These are phyloP conservation scores for Orthosia gracilis DNA, from an alignment of 2,888 invertebrate species.

Conservation along the genomic window DNA sequence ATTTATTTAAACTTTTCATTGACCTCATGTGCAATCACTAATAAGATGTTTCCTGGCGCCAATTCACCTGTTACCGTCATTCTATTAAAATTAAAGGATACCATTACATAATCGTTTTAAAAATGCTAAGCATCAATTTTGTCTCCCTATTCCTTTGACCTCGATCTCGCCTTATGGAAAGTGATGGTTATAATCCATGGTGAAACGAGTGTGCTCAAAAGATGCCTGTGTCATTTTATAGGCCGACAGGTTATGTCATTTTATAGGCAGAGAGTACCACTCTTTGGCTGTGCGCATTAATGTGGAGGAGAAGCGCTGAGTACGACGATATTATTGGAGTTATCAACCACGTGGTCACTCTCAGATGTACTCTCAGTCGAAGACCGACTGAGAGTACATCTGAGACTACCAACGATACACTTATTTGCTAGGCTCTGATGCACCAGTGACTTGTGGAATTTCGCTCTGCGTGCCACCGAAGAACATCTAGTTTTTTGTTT, in stretches of 20 bases:
- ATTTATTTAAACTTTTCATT: not conserved
- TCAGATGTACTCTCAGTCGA: not conserved
- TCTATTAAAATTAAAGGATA: conserved; percentile 5
- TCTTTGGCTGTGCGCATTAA: not conserved
- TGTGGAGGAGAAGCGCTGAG: not conserved
- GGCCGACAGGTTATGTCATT: too few species aligned
- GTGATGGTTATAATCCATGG: not conserved
- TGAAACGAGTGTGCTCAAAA: not conserved
- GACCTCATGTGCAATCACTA: not conserved
- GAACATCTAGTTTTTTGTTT: not conserved
- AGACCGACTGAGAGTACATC: not conserved
- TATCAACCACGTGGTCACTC: not conserved
- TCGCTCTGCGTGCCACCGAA: not conserved
- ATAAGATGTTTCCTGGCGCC: not conserved
- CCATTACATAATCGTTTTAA: conserved; percentile 3
- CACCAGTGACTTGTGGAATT: not conserved
- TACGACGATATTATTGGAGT: too few species aligned
- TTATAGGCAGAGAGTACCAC: not conserved
- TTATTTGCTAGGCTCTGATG: not conserved
- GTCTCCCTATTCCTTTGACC: not conserved
- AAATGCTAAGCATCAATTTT: not conserved
- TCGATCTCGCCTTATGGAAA: not conserved
- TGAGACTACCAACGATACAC: not conserved
- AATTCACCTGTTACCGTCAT: not conserved
- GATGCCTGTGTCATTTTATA: not conserved